A percentile compares a stretch with the other conserved stretches of the same genome.
Conservation (phyloP, 2,797 vertebrate species). For the Anguilla pacifica region DNA sequence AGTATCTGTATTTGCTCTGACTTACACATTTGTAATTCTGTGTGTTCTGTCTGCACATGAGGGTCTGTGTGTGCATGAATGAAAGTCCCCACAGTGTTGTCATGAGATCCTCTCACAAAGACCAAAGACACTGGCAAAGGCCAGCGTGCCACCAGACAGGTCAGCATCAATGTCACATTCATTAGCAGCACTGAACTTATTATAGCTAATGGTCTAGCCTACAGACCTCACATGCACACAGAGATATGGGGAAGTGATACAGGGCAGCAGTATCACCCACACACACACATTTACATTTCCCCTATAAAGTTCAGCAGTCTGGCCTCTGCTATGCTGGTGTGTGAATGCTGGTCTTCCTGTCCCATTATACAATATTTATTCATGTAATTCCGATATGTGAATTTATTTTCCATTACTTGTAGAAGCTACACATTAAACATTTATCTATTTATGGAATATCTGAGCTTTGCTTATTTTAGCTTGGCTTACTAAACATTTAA, state of each 20-base stretch:
- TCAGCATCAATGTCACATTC: constrained; percentile 13
- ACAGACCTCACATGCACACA: background rate
- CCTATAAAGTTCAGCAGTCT: background rate
- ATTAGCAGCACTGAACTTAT: background rate
- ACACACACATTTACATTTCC: background rate
- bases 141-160: background rate
- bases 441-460: background rate
- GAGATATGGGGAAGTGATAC: background rate
- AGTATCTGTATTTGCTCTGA: background rate
- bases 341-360: background rate
- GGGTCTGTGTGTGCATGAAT: background rate
- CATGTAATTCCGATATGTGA: background rate
- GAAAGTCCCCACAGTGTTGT: background rate
- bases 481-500: background rate
- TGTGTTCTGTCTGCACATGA: background rate
- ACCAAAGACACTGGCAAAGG: background rate
- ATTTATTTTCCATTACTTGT: background rate
- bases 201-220: constrained; percentile 4
- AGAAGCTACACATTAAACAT: background rate
- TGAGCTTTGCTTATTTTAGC: background rate
- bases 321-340: background rate
- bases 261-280: background rate
- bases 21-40: background rate
- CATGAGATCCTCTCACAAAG: background rate
- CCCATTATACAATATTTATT: background rate